Evolutionary conservation across 2,888 invertebrate genomes (phyloP), one percentile per base, ranked within the genome.

Genomic region (Endomychus coccineus): DNA sequence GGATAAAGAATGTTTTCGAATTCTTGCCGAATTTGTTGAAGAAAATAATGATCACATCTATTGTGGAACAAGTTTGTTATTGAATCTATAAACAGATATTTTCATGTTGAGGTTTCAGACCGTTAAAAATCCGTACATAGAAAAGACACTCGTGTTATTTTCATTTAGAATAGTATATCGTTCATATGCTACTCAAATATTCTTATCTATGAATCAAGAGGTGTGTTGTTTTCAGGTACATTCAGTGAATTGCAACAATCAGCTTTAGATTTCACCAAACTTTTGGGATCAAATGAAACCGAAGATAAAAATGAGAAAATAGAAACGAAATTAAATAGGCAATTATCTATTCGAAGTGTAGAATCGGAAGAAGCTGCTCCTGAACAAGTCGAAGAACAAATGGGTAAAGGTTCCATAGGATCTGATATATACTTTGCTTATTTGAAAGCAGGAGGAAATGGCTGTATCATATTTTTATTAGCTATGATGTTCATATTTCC

Each of bases 181-280:
- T n/a, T n/a, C n/a, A n/a, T n/a, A n/a, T n/a, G n/a, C n/a, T n/a
- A n/a, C n/a, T n/a, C n/a, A n/a, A n/a, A n/a, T n/a, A n/a, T n/a
- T n/a, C n/a, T n/a, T n/a, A n/a, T n/a, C n/a, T n/a, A n/a, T n/a
- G n/a, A n/a, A n/a, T n/a, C n/a, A n/a, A n/a, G n/a, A n/a, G n/a
- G n/a, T n/a, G n/a, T n/a, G n/a, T n/a, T n/a, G 5, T 12, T 39
- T 36, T n/a, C 32, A 52, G 53, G 57, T 33, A 77, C 80, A 37
- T 88, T 80, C 56, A 76, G 77, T 11, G 78, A 83, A 2, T 66
- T 89, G 2, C 76, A 79, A 46, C 77, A 75, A 3, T 77, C 78
- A 3, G 87, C 86, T 0, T 62, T 86, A 49, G 81, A 89, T 63
- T 87, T 89, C 61, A 83, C 85, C 0, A 71, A 79, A 52, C 62